A percentile compares a stretch with the other conserved stretches of the same genome.
phyloP scores from a whole-genome alignment of 2,888 invertebrate species.

The Trichacis sp. region DNA sequence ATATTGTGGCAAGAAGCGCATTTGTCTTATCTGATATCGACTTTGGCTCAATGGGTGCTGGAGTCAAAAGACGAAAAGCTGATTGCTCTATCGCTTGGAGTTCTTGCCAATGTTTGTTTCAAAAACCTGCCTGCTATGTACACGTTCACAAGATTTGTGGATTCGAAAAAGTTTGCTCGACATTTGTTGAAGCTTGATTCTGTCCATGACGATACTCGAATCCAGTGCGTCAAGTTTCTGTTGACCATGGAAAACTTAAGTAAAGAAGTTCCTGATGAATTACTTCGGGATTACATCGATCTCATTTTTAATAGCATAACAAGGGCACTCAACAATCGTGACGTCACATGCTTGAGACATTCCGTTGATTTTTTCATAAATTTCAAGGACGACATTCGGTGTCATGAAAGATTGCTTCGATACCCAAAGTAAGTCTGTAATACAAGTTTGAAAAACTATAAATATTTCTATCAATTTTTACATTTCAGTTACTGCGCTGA shows the following conservation, averaged over 20 bases:
- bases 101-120: conserved; percentile 83
- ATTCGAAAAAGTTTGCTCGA: conserved; percentile 77
- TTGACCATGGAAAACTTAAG: conserved; percentile 71
- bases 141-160: conserved; percentile 78
- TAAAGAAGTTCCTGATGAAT: conserved; percentile 70
- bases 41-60: conserved; percentile 76
- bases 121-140: conserved; percentile 82
- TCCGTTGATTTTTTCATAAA: conserved; percentile 73
- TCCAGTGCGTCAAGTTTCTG: conserved; percentile 72
- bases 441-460: too few species aligned
- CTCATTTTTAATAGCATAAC: conserved; percentile 70
- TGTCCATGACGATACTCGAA: conserved; percentile 65
- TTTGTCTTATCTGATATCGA: conserved; percentile 76
- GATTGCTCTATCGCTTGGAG: conserved; percentile 74
- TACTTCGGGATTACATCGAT: conserved; percentile 69
- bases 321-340: conserved; percentile 68
- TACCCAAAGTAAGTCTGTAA: conserved; percentile 60
- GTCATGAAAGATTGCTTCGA: conserved; percentile 52
- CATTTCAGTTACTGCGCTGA: conserved; percentile 66
- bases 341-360: conserved; percentile 70
- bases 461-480: too few species aligned
- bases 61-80: conserved; percentile 71
- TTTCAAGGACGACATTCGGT: conserved; percentile 65
- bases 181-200: conserved; percentile 74
- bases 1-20: conserved; percentile 86